These are phyloP conservation scores for Nestor notabilis DNA, from an alignment of 2,113 vertebrate species.

Conservation along the genomic window DNA sequence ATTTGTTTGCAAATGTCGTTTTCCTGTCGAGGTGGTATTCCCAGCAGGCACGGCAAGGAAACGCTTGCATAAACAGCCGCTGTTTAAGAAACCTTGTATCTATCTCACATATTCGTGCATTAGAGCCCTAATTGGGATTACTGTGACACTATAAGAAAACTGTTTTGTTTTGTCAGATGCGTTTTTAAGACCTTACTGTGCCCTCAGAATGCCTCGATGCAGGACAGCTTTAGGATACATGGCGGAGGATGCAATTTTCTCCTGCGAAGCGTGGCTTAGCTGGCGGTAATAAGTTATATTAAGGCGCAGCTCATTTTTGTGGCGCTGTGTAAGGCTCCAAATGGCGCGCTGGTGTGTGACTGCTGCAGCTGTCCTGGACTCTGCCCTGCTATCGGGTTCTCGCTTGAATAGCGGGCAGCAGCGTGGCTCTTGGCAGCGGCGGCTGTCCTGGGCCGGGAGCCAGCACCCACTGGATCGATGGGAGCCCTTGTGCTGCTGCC, in stretches of 20 bases:
- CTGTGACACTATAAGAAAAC: not conserved
- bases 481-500: not conserved
- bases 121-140: not conserved
- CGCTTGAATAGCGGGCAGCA: not conserved
- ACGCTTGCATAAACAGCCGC: not conserved
- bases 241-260: not conserved
- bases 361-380: constrained; percentile 12
- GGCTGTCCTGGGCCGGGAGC: not conserved
- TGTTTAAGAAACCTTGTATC: not conserved
- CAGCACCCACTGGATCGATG: fast-evolving
- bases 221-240: not conserved
- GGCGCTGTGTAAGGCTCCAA: not conserved
- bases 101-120: not conserved
- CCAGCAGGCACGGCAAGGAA: not conserved
- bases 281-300: not conserved
- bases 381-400: not conserved
- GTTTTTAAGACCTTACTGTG: not conserved
- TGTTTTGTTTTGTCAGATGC: not conserved
- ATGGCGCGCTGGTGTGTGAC: not conserved
- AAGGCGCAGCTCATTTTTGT: not conserved
- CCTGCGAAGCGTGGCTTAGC: not conserved
- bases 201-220: not conserved
- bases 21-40: constrained; percentile 6
- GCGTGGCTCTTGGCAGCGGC: not conserved
- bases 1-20: constrained; percentile 63